Percentiles rank a stretch among this genome's conserved stretches.
These are phyloP conservation scores for Lates calcarifer DNA, from an alignment of 2,113 vertebrate genomes.

Conservation along the genomic window DNA sequence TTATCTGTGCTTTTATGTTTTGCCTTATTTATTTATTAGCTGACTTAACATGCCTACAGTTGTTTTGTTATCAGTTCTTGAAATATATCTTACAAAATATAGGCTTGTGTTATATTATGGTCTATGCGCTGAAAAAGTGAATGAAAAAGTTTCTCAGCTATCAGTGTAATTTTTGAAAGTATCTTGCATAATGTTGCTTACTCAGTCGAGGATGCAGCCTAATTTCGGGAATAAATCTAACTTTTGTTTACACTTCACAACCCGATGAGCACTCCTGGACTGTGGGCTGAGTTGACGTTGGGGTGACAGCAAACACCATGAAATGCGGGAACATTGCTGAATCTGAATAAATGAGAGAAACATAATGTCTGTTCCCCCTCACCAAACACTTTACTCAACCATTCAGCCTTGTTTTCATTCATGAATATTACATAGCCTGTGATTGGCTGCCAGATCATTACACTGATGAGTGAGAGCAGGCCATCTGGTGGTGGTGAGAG, in stretches of 20 bases:
- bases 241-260: slow-evolving; percentile 26
- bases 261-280: background rate
- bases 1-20: background rate
- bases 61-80: background rate
- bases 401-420: slow-evolving; percentile 66
- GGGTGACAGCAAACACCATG: slow-evolving; percentile 15
- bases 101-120: background rate
- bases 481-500: slow-evolving; percentile 69
- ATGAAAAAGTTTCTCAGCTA: background rate
- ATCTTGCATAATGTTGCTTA: background rate
- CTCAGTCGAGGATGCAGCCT: background rate
- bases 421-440: slow-evolving; percentile 72
- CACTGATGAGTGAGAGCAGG: slow-evolving; percentile 66
- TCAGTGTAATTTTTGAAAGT: background rate
- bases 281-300: background rate
- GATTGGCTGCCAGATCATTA: slow-evolving; percentile 73
- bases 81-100: background rate
- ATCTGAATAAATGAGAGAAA: slow-evolving; percentile 30
- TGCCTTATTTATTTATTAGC: background rate
- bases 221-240: background rate
- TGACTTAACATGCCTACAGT: background rate
- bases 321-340: slow-evolving; percentile 15
- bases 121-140: background rate
- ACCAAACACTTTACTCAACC: slow-evolving; percentile 51
- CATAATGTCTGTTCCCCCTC: slow-evolving; percentile 31